Evolutionary conservation across 92 coral and sea anemone genomes (phyloP), one percentile per base, ranked within the genome.

Genomic region (Epizoanthus rinbou): DNA sequence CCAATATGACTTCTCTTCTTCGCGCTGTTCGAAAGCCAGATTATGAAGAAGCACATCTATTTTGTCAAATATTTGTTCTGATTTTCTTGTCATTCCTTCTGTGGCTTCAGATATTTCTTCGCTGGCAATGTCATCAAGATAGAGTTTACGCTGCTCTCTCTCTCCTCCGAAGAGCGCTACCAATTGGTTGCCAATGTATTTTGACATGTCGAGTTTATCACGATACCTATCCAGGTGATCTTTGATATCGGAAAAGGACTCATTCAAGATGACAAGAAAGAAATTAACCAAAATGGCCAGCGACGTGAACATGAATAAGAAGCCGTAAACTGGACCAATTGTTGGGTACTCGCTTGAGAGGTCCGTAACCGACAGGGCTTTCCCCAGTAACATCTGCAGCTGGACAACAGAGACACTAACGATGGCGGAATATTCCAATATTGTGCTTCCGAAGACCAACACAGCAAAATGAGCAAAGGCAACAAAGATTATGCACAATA

Each of bases 191-290:
- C 64, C 75, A n/a, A 86, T 71, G 64, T 71, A 86, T 3, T 70
- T 22, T 60, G 82, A 79, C 89, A 86, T 86, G 43, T 86, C 89
- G 4, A 86, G 74, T 33, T 80, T 84, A 3, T 70, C 85, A 11
- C 80, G 73, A 58, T 85, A 45, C 21, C 59, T 71, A 13, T 86
- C 85, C 6, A 53, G 65, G 60, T 60, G 52, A 0, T 21, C 52
- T 31, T 60, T 79, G 8, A 82, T 80, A 50, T 80, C 85, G 18
- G 85, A 1, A 53, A 78, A 86, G 0, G 89, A 69, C 24, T 86
- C 89, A 65, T 86, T 86, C 16, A 86, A 63, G n/a, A 86, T 74
- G 15, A 83, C 80, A 24, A 85, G 53, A 10, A 85, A 24, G 79
- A 85, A 65, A 69, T 85, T 85, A 69, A 70, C 76, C 6, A 86